phyloP scores from a whole-genome alignment of 2,797 vertebrate species.

The Gastrophryne carolinensis region DNA sequence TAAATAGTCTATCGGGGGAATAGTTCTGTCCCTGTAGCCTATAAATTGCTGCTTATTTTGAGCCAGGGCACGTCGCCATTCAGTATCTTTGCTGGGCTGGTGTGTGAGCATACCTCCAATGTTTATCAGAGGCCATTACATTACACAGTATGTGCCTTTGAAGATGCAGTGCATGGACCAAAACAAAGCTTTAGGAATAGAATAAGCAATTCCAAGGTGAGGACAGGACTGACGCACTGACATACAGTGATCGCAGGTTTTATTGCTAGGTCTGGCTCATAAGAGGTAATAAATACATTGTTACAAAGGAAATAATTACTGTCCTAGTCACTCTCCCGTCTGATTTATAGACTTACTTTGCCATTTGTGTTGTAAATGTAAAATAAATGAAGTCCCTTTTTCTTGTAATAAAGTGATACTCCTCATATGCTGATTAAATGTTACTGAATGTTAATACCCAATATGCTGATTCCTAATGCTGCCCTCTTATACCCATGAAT shows the following conservation, averaged over 20 bases:
- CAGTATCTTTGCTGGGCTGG: background rate
- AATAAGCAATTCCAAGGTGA: background rate
- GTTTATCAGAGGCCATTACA: background rate
- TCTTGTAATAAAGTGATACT: background rate
- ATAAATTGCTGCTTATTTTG: background rate
- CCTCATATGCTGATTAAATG: too few species aligned
- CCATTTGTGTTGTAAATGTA: constrained; percentile 6
- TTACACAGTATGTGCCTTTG: too few species aligned
- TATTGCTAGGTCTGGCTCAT: background rate
- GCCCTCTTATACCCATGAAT: too few species aligned
- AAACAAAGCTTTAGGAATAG: background rate
- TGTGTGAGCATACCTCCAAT: background rate
- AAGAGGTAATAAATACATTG: constrained; percentile 22
- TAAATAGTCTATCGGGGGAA: background rate
- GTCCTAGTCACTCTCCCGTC: background rate
- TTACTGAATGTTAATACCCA: background rate
- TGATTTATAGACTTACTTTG: constrained; percentile 18
- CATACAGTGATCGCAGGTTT: background rate
- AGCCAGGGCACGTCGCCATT: background rate
- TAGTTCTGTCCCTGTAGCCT: background rate
- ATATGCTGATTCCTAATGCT: too few species aligned
- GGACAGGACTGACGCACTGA: background rate
- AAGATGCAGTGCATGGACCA: too few species aligned
- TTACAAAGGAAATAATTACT: constrained; percentile 13
- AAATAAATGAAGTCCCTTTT: background rate